Conservation (phyloP, 1,140 invertebrate species). For the Drosophila asahinai region DNA sequence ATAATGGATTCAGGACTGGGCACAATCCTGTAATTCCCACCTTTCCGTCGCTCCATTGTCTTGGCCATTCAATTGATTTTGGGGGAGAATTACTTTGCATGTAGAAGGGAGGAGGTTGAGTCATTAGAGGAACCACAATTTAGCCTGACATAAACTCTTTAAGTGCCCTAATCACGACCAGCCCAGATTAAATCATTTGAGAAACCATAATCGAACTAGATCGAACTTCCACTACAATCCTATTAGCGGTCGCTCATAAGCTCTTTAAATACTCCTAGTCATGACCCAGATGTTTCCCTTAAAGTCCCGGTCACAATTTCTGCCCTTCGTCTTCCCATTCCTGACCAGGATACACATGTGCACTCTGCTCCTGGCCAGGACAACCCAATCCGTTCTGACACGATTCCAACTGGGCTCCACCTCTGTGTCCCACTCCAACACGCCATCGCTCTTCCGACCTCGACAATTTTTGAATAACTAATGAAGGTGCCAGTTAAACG, state of each 20-base stretch:
- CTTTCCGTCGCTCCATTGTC: slow-evolving; percentile 22
- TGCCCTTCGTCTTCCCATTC: not conserved
- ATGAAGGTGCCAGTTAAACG: slow-evolving; percentile 77
- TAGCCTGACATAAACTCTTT: not conserved
- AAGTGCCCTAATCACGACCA: not conserved
- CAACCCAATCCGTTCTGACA: slow-evolving; percentile 65
- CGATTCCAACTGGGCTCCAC: slow-evolving; percentile 66
- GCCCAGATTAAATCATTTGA: not conserved
- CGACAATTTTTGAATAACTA: slow-evolving; percentile 81
- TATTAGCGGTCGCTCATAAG: too few species aligned
- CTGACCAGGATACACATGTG: slow-evolving; percentile 57
- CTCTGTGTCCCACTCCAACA: slow-evolving; percentile 1
- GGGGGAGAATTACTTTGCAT: not conserved
- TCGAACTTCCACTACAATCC: not conserved
- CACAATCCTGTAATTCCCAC: not conserved
- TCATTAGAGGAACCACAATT: not conserved
- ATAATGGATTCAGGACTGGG: not conserved
- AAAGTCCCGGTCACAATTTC: slow-evolving; percentile 25
- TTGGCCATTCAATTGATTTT: slow-evolving; percentile 20
- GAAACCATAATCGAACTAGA: not conserved
- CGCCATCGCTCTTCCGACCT: slow-evolving; percentile 26
- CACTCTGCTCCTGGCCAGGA: slow-evolving; percentile 29
- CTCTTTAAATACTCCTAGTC: slow-evolving; percentile 15
- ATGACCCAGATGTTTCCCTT: slow-evolving; percentile 8
- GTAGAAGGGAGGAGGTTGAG: not conserved